Evolutionary conservation across 1,140 invertebrate genomes (phyloP).

Genomic region (Ridgeia piscesae): DNA sequence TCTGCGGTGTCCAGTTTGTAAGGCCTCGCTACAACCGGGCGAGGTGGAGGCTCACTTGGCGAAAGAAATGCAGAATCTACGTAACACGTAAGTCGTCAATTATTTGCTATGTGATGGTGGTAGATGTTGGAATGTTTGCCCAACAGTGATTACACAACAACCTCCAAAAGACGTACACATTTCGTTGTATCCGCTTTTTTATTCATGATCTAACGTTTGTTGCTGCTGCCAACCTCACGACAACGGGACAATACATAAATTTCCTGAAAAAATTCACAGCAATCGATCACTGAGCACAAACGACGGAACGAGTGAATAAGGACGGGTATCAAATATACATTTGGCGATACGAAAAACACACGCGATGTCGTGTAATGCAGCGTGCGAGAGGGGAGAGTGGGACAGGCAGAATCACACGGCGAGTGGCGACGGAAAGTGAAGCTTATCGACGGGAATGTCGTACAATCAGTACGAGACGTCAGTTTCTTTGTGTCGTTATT

Average conservation of each 20-base stretch:
- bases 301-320: neutral
- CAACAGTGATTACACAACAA: neutral
- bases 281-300: neutral
- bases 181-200: neutral
- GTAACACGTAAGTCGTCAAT: neutral
- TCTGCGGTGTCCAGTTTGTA: slow-evolving; percentile 77
- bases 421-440: neutral
- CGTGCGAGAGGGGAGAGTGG: neutral
- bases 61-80: slow-evolving; percentile 73
- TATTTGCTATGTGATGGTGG: neutral
- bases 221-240: neutral
- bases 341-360: neutral
- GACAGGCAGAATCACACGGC: neutral
- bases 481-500: slow-evolving; percentile 1
- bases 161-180: neutral
- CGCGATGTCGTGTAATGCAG: neutral
- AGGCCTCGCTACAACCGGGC: slow-evolving; percentile 71
- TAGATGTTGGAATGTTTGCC: neutral
- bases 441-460: neutral
- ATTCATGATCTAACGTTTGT: neutral
- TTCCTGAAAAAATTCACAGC: neutral
- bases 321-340: neutral
- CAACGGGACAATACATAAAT: neutral
- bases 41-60: slow-evolving; percentile 76
- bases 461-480: neutral